phyloP scores from a whole-genome alignment of 2,888 invertebrate genomes.

The Neoitamus cyanurus region DNA sequence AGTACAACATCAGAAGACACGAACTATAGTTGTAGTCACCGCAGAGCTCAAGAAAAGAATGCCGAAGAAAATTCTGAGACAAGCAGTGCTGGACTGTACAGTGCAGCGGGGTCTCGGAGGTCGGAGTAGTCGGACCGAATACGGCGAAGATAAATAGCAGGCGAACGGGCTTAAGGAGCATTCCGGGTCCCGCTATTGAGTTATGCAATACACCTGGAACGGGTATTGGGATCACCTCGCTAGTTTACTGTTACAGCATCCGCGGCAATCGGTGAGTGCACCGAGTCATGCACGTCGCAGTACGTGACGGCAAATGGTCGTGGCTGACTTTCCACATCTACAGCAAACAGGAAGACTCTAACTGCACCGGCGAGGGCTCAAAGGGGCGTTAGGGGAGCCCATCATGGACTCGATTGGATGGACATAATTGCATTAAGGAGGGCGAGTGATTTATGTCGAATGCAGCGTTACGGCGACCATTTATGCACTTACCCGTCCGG shows the following conservation, averaged over 20 bases:
- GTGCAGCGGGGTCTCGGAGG: neutral
- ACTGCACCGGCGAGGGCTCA: neutral
- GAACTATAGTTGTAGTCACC: neutral
- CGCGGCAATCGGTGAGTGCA: slow-evolving; percentile 2
- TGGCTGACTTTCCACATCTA: neutral
- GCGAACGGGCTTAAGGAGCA: neutral
- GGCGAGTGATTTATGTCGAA: slow-evolving; percentile 30
- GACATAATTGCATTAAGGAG: slow-evolving; percentile 29
- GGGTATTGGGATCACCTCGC: slow-evolving; percentile 39
- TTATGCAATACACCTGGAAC: slow-evolving; percentile 39
- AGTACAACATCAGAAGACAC: neutral
- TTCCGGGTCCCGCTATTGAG: slow-evolving; percentile 22
- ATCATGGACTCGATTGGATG: slow-evolving; percentile 2
- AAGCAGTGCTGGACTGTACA: neutral
- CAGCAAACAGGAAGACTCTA: slow-evolving; percentile 1
- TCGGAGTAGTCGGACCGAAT: neutral
- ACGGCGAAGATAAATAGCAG: neutral
- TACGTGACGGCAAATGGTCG: slow-evolving; percentile 16
- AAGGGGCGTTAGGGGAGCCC: neutral
- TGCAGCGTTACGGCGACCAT: neutral
- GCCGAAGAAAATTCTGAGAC: neutral
- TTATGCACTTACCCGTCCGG: neutral
- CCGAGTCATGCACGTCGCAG: neutral
- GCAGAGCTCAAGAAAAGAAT: neutral
- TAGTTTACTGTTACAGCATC: slow-evolving; percentile 38